Evolutionary conservation across 2,113 vertebrate species (phyloP).

Genomic region (Hymenochirus boettgeri): DNA sequence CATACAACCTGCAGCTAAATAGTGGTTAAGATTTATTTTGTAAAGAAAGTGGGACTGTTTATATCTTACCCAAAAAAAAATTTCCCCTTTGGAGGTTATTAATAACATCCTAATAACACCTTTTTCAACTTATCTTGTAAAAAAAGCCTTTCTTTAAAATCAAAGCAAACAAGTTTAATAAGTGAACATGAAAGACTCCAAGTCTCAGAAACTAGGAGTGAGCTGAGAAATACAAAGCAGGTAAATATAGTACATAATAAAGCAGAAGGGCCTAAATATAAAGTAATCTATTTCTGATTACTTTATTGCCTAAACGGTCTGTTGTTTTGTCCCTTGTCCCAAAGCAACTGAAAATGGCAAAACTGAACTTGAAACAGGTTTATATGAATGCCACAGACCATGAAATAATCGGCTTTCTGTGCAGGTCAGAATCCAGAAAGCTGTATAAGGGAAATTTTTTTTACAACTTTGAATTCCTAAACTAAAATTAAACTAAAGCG

Average conservation of each 20-base stretch:
- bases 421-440: not conserved
- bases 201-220: constrained; percentile 11
- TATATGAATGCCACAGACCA: not conserved
- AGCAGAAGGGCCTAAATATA: constrained; percentile 15
- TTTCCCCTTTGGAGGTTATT: constrained; percentile 28
- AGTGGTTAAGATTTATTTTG: too few species aligned
- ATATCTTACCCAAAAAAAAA: too few species aligned
- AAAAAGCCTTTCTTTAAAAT: constrained; percentile 33
- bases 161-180: constrained; percentile 37
- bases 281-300: constrained; percentile 30
- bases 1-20: too few species aligned
- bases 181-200: constrained; percentile 30
- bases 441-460: not conserved
- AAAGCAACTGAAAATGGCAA: not conserved
- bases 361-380: constrained; percentile 1
- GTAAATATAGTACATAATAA: constrained; percentile 18
- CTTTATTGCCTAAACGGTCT: constrained; percentile 6
- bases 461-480: not conserved
- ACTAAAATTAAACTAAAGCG: too few species aligned
- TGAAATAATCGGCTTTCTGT: not conserved
- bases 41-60: too few species aligned
- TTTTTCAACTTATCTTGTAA: constrained; percentile 37
- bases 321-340: not conserved
- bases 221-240: constrained; percentile 15
- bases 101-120: constrained; percentile 38